phyloP scores from a whole-genome alignment of 1,140 invertebrate species.

The Vollenhovia emeryi region DNA sequence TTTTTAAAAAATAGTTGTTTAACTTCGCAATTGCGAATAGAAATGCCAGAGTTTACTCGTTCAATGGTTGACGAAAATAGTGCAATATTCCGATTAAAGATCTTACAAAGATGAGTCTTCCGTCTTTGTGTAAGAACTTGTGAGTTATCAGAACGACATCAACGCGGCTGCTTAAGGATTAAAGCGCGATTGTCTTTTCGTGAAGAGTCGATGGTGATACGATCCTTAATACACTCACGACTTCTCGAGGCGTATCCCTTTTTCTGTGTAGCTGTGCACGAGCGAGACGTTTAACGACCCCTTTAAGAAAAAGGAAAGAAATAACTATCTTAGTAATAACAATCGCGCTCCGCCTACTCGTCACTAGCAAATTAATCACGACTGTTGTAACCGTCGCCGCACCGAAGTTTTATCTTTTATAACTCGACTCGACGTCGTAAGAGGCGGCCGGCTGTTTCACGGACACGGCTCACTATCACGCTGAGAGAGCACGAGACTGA shows the following conservation, averaged over 20 bases:
- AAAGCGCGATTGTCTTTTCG: constrained; percentile 13
- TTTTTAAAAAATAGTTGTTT: neutral
- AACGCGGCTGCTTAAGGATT: constrained; percentile 42
- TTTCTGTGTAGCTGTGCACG: constrained; percentile 52
- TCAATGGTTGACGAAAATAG: neutral
- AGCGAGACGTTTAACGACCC: constrained; percentile 53
- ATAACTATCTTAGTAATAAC: constrained; percentile 58
- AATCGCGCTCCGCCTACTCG: constrained; percentile 39
- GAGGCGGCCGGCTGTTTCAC: constrained; percentile 42
- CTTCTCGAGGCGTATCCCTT: constrained; percentile 32
- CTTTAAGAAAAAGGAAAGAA: constrained; percentile 43
- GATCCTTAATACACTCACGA: neutral
- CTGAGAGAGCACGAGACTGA: constrained; percentile 63
- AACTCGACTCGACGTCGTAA: constrained; percentile 51
- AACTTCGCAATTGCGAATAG: neutral
- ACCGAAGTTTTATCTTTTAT: constrained; percentile 58
- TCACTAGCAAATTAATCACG: constrained; percentile 41
- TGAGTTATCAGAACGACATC: neutral
- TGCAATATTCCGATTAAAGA: constrained; percentile 34
- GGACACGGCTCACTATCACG: constrained; percentile 33
- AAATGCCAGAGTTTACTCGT: neutral
- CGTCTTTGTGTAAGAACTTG: neutral
- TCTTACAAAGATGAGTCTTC: neutral
- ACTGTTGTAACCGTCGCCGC: constrained; percentile 56
- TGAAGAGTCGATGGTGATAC: neutral